A percentile compares a stretch with the other conserved stretches of the same genome.
phyloP scores from a whole-genome alignment of 2,797 vertebrate genomes.

The Muscicapa striata region DNA sequence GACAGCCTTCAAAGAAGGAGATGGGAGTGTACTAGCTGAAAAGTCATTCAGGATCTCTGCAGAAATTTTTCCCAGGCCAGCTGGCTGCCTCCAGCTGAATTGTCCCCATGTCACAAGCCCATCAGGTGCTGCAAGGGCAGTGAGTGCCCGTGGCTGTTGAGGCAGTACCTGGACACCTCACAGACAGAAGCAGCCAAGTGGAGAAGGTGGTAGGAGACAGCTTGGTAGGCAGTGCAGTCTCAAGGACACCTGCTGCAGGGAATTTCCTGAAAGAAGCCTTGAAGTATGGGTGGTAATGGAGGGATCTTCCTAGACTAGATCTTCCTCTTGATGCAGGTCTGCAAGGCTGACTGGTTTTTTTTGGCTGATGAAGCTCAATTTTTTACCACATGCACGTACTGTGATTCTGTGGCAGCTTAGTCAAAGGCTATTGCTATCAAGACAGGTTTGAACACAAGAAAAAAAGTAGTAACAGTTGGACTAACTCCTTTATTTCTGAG shows the following conservation, averaged over 20 bases:
- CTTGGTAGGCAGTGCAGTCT: not conserved
- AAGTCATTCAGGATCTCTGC: not conserved
- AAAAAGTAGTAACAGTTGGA: not conserved
- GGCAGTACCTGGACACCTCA: accelerated
- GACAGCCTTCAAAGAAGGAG: not conserved
- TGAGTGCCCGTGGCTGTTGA: accelerated
- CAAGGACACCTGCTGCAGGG: not conserved
- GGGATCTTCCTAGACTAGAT: not conserved
- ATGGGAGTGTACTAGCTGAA: not conserved
- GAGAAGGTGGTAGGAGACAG: not conserved
- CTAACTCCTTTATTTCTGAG: not conserved
- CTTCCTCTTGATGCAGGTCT: not conserved
- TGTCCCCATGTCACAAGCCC: not conserved
- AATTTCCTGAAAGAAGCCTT: not conserved
- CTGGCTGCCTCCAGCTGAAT: not conserved
- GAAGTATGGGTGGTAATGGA: not conserved
- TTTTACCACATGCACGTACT: accelerated
- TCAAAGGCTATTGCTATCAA: not conserved
- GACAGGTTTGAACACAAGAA: not conserved
- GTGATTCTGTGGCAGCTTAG: not conserved
- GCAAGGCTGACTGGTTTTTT: not conserved
- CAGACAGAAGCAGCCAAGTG: not conserved
- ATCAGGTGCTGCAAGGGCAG: not conserved
- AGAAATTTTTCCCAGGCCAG: not conserved
- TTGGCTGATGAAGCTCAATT: not conserved